Conservation (phyloP, 2,113 vertebrate genomes). For the Helogale parvula region DNA sequence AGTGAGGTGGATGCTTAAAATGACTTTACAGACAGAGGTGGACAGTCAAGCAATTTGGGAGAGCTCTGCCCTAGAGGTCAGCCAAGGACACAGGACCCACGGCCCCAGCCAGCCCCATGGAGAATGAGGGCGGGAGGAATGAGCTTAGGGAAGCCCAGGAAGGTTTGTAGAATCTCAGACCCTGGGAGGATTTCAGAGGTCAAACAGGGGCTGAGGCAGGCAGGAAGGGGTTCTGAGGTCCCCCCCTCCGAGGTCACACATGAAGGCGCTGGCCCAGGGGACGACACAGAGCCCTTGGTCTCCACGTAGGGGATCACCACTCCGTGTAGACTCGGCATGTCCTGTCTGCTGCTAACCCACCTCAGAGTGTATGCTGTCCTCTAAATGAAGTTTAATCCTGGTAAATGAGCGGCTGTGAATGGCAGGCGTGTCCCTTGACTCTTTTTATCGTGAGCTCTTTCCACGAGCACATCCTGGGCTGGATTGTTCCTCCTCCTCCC, state of each 20-base stretch:
- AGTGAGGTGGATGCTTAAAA: background rate
- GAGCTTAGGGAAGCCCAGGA: background rate
- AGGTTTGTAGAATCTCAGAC: background rate
- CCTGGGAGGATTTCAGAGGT: background rate
- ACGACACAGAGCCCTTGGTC: background rate
- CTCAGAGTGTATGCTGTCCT: background rate
- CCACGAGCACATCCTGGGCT: background rate
- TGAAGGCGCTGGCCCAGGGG: background rate
- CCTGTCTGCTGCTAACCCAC: background rate
- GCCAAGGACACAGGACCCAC: background rate
- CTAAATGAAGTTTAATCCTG: background rate
- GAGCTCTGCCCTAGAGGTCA: background rate
- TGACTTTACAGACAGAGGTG: background rate
- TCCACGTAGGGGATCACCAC: background rate
- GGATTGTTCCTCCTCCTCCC: background rate
- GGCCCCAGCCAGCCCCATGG: background rate
- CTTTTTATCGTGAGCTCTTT: background rate
- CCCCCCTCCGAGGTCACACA: background rate
- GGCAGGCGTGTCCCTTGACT: background rate
- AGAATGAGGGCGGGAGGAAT: too few species aligned
- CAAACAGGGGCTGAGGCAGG: background rate
- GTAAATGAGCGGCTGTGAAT: background rate
- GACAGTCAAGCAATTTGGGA: background rate
- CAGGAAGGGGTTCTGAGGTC: background rate
- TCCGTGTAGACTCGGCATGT: background rate